Percentiles rank a stretch among this genome's conserved stretches.
Evolutionary conservation across 2,797 vertebrate species (phyloP).

Genomic region (Phylloscopus collybita): DNA sequence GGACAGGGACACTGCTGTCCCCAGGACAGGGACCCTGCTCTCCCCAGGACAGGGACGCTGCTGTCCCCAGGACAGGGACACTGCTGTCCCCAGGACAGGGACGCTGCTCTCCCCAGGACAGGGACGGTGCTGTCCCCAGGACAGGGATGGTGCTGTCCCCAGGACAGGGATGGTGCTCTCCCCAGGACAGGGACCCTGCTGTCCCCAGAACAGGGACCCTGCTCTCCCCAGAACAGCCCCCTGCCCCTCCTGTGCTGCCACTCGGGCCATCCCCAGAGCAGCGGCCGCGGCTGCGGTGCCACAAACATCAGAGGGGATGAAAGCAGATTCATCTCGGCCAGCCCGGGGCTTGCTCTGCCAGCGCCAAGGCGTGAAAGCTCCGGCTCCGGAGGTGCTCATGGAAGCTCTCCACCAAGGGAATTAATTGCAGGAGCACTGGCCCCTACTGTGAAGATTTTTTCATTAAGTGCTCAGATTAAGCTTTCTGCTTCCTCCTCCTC

Average conservation of each 20-base stretch:
- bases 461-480: constrained; percentile 4
- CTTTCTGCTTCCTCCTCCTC: constrained; percentile 32
- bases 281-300: background rate
- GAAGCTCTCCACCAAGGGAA: constrained; percentile 3
- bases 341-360: background rate
- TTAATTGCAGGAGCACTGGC: constrained; percentile 41
- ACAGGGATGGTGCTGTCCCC: too few species aligned
- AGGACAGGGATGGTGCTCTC: too few species aligned
- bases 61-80: too few species aligned
- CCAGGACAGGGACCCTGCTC: too few species aligned
- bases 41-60: background rate
- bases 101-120: too few species aligned
- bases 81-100: too few species aligned
- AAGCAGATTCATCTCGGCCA: background rate
- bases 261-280: background rate
- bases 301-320: background rate
- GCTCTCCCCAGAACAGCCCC: background rate
- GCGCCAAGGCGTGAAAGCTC: constrained; percentile 35
- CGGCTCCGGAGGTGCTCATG: constrained; percentile 19
- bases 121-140: too few species aligned
- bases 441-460: background rate
- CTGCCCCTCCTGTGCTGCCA: background rate
- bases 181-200: too few species aligned
- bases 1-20: too few species aligned
- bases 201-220: too few species aligned